Evolutionary conservation across 2,113 vertebrate species (phyloP).

Genomic region (Sterna hirundo): DNA sequence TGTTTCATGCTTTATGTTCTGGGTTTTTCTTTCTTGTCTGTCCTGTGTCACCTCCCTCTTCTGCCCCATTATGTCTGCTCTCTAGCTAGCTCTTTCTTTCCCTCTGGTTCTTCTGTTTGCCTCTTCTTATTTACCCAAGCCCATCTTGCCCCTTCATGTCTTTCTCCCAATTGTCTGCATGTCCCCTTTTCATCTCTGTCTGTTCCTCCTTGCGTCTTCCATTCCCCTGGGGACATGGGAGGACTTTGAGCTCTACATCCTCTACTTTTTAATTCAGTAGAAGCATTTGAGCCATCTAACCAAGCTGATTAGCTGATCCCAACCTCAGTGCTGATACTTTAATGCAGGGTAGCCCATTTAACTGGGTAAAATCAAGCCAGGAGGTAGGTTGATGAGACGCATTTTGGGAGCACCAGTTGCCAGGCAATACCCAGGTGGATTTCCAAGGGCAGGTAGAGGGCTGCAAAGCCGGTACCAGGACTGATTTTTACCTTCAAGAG

Average conservation of each 20-base stretch:
- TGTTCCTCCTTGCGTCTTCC: neutral
- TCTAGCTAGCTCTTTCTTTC: neutral
- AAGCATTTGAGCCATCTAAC: neutral
- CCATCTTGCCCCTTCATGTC: neutral
- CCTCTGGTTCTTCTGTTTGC: neutral
- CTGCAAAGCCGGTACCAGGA: neutral
- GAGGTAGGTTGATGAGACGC: neutral
- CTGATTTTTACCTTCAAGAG: neutral
- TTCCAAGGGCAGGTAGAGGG: neutral
- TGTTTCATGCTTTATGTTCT: neutral
- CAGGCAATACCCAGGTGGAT: neutral
- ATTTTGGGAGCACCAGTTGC: neutral
- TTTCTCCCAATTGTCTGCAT: neutral
- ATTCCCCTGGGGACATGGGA: neutral
- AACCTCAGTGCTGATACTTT: neutral
- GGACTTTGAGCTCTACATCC: neutral
- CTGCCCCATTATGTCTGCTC: neutral
- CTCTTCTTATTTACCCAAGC: neutral
- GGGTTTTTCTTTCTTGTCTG: neutral
- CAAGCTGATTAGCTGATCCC: neutral
- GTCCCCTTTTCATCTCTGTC: neutral
- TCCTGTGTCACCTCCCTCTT: neutral
- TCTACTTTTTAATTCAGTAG: neutral
- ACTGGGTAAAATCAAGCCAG: neutral
- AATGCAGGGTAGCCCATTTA: no score